Evolutionary conservation across 2,888 invertebrate species (phyloP).

Genomic region (Drosophila mayaguana): DNA sequence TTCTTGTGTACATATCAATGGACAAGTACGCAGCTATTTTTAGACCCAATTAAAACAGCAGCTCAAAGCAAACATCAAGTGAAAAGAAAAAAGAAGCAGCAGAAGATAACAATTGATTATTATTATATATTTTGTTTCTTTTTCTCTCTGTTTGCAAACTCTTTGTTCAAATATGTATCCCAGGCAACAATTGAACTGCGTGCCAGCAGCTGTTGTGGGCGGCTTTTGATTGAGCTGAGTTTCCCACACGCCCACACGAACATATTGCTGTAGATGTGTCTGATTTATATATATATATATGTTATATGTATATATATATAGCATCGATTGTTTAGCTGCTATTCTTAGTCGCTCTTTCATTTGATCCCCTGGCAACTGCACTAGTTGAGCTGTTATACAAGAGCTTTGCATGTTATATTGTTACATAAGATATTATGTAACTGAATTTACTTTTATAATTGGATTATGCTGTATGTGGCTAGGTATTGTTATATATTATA

Average conservation of each 20-base stretch:
- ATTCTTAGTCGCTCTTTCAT: conserved; percentile 32
- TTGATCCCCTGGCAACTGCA: conserved; percentile 18
- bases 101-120: conserved; percentile 64
- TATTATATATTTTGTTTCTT: conserved; percentile 1
- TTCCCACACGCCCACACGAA: background rate
- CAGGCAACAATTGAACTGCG: conserved; percentile 44
- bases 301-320: conserved; percentile 9
- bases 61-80: conserved; percentile 7
- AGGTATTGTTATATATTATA: background rate
- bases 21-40: conserved; percentile 65
- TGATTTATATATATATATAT: conserved; percentile 9
- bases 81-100: background rate
- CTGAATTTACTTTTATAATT: background rate
- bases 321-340: conserved; percentile 37
- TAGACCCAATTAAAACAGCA: conserved; percentile 74
- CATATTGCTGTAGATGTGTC: background rate
- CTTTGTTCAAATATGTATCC: conserved; percentile 16
- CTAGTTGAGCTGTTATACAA: conserved; percentile 3
- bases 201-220: conserved; percentile 35
- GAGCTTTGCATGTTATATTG: background rate
- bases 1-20: conserved; percentile 47
- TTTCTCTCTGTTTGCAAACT: conserved; percentile 21
- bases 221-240: conserved; percentile 50
- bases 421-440: conserved; percentile 4
- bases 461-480: background rate